A percentile compares a stretch with the other conserved stretches of the same genome.
phyloP scores from a whole-genome alignment of 30 jellyfish, hydroid and myxozoan species.

The Phacellophora camtschatica region DNA sequence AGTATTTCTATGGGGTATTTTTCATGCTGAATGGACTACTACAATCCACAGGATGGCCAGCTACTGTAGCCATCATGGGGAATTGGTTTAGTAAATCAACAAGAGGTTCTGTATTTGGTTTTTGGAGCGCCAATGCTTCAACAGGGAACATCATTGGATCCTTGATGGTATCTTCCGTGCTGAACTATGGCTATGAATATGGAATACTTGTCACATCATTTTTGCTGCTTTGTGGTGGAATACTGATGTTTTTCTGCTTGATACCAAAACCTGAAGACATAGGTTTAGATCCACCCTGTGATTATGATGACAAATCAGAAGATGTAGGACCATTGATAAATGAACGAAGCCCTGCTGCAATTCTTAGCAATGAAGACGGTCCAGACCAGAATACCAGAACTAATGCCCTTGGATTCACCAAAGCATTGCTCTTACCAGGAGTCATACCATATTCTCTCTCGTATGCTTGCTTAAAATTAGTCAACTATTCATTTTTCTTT shows the following conservation, averaged over 20 bases:
- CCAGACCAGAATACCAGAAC: neutral
- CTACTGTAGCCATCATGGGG: slow-evolving; percentile 94
- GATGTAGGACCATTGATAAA: neutral
- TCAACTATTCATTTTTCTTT: slow-evolving; percentile 89
- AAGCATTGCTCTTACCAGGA: slow-evolving; percentile 87
- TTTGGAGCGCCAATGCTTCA: slow-evolving; percentile 96
- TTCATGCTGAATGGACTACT: slow-evolving; percentile 81
- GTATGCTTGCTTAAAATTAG: slow-evolving; percentile 91
- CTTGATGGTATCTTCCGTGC: slow-evolving; percentile 70
- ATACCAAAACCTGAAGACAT: slow-evolving; percentile 74
- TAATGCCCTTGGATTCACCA: slow-evolving; percentile 71
- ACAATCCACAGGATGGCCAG: slow-evolving; percentile 99
- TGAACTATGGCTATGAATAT: slow-evolving; percentile 84
- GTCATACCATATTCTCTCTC: slow-evolving; percentile 93
- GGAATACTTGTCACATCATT: slow-evolving; percentile 79
- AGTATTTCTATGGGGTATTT: slow-evolving; percentile 63
- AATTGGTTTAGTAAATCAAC: slow-evolving; percentile 93
- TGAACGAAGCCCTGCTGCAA: neutral
- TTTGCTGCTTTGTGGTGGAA: slow-evolving; percentile 85
- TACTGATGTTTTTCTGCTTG: slow-evolving; percentile 64
- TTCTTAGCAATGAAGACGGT: neutral
- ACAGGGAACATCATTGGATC: slow-evolving; percentile 94
- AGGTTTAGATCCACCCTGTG: slow-evolving; percentile 61
- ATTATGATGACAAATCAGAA: neutral
- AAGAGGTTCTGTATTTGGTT: slow-evolving; percentile 93